Evolutionary conservation across 2,797 vertebrate genomes (phyloP).

Genomic region (Alca torda): DNA sequence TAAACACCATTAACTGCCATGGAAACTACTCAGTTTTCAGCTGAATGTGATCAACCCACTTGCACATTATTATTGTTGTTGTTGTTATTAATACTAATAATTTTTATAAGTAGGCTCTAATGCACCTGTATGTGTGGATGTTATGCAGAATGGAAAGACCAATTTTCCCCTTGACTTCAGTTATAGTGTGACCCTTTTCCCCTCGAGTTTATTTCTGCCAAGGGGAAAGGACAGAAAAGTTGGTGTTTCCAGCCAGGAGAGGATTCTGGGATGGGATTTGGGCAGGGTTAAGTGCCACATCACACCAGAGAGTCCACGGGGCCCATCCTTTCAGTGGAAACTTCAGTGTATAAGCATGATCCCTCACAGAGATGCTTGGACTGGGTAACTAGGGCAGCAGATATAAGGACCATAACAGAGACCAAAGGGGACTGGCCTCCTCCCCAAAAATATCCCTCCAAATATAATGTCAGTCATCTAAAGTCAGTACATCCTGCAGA

Average conservation of each 20-base stretch:
- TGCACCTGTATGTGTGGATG: neutral
- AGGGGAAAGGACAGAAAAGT: neutral
- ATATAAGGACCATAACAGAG: neutral
- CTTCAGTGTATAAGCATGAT: neutral
- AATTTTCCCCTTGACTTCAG: neutral
- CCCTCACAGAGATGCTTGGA: neutral
- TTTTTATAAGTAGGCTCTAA: slow-evolving; percentile 28
- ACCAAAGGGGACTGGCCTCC: neutral
- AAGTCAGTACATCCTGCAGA: neutral
- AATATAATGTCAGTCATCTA: neutral
- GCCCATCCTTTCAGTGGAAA: neutral
- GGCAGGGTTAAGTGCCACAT: neutral
- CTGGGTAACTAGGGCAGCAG: neutral
- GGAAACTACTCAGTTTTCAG: slow-evolving; percentile 56
- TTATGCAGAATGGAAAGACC: neutral
- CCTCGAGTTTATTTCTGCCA: neutral
- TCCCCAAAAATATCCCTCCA: neutral
- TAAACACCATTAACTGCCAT: slow-evolving; percentile 69
- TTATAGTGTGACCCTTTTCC: neutral
- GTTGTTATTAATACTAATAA: neutral
- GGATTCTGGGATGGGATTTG: neutral
- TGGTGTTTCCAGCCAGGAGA: neutral
- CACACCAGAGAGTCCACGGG: neutral
- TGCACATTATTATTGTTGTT: neutral
- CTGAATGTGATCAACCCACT: slow-evolving; percentile 37